phyloP scores from a whole-genome alignment of 2,888 invertebrate genomes.

The Pinctada fucata region DNA sequence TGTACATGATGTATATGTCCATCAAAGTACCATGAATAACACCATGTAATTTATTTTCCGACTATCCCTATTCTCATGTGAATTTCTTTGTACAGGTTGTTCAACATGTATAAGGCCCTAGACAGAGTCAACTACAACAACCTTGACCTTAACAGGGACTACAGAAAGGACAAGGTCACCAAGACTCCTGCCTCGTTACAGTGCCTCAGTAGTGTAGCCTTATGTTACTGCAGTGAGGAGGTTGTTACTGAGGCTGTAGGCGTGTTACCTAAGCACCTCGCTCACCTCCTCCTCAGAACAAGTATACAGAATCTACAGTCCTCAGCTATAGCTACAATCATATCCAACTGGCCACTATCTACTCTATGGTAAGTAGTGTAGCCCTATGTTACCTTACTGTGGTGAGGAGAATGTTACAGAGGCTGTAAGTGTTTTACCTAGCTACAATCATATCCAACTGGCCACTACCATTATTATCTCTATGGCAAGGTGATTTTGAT shows the following conservation, averaged over 20 bases:
- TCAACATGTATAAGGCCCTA: slow-evolving; percentile 59
- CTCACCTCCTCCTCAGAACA: slow-evolving; percentile 54
- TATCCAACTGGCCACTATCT: slow-evolving; percentile 65
- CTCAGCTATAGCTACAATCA: slow-evolving; percentile 55
- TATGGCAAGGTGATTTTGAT: background rate
- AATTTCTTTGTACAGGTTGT: too few relatives aligned
- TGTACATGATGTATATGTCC: too few relatives aligned
- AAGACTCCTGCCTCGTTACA: slow-evolving; percentile 44
- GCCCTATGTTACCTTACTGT: too few relatives aligned
- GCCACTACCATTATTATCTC: background rate
- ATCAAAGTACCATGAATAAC: too few relatives aligned
- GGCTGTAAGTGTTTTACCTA: too few relatives aligned
- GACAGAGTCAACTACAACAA: slow-evolving; percentile 58
- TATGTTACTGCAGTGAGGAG: slow-evolving; percentile 42
- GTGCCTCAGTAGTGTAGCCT: slow-evolving; percentile 50
- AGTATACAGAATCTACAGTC: slow-evolving; percentile 52
- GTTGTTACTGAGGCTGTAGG: slow-evolving; percentile 24
- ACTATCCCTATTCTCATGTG: too few relatives aligned
- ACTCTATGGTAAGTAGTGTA: slow-evolving; percentile 56
- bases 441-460: background rate
- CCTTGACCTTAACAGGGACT: slow-evolving; percentile 49
- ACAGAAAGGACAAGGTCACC: slow-evolving; percentile 28
- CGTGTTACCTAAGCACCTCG: slow-evolving; percentile 54
- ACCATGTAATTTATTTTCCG: too few relatives aligned
- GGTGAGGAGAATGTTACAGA: too few relatives aligned